These are phyloP conservation scores for Schizotus pectinicornis DNA, from an alignment of 2,888 invertebrate species.

Conservation along the genomic window DNA sequence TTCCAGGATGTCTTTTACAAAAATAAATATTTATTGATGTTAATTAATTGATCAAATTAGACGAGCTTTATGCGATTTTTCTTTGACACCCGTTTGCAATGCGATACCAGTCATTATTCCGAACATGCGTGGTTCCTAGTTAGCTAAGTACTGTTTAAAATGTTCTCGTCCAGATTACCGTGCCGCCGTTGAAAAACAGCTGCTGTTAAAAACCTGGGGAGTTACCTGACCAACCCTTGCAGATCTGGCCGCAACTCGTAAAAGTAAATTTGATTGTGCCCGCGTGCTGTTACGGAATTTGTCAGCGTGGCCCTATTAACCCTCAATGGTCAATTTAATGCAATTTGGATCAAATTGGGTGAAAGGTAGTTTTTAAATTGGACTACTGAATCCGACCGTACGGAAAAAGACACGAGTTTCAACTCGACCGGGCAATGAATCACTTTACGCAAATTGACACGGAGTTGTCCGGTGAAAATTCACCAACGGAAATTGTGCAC, in stretches of 20 bases:
- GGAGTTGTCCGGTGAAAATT: no score
- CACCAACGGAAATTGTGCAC: no score
- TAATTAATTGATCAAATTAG: no score
- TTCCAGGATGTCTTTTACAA: no score
- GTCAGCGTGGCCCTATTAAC: constrained; percentile 42
- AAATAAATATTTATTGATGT: no score
- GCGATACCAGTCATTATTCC: no score
- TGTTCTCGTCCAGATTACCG: no score
- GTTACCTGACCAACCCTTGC: neutral
- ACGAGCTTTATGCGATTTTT: no score
- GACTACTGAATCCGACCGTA: constrained; percentile 29
- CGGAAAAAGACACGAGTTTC: constrained; percentile 19
- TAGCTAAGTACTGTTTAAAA: no score
- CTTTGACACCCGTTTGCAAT: no score
- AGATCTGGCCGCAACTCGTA: constrained; percentile 28
- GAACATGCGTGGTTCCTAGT: no score
- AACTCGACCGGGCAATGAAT: constrained; percentile 7
- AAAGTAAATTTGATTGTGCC: constrained; percentile 45
- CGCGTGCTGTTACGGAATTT: constrained; percentile 35
- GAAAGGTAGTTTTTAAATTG: constrained; percentile 44
- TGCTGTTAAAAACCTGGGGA: neutral
- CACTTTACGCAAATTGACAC: constrained; percentile 8
- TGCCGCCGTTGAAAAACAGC: no score
- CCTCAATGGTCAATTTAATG: constrained; percentile 48
- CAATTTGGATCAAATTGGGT: constrained; percentile 48